Conservation (phyloP, 2,797 vertebrate genomes). For the Tympanoctomys barrerae region DNA sequence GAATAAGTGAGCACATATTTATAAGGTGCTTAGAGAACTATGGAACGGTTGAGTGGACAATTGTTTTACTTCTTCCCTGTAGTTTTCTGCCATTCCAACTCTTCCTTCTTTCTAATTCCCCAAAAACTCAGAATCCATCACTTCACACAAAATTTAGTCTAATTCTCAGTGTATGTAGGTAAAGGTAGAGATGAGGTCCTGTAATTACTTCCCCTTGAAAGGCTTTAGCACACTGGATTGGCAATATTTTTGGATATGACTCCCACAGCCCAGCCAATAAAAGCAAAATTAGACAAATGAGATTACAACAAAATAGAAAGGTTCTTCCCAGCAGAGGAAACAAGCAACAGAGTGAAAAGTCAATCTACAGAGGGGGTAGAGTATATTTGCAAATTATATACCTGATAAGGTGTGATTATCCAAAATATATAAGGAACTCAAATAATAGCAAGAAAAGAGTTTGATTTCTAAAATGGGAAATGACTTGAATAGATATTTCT, state of each 20-base stretch:
- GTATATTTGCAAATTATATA: background rate
- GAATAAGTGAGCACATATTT: slow-evolving; percentile 37
- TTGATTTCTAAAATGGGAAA: background rate
- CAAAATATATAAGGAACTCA: background rate
- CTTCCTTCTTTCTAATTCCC: slow-evolving; percentile 1
- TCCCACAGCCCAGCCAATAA: background rate
- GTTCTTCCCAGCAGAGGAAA: background rate
- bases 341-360: background rate
- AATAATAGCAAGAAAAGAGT: background rate
- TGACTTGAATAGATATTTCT: background rate
- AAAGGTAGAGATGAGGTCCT: background rate
- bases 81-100: slow-evolving; percentile 36
- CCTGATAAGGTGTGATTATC: background rate
- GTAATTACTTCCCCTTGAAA: slow-evolving; percentile 18
- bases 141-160: background rate
- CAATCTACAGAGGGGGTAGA: background rate
- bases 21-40: background rate
- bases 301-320: background rate
- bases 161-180: background rate
- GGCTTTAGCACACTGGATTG: background rate
- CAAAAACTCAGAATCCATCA: background rate
- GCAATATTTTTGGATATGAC: background rate
- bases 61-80: background rate
- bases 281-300: background rate
- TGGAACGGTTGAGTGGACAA: background rate